Evolutionary conservation across 2,888 invertebrate species (phyloP).

Genomic region (Lasius platythorax): DNA sequence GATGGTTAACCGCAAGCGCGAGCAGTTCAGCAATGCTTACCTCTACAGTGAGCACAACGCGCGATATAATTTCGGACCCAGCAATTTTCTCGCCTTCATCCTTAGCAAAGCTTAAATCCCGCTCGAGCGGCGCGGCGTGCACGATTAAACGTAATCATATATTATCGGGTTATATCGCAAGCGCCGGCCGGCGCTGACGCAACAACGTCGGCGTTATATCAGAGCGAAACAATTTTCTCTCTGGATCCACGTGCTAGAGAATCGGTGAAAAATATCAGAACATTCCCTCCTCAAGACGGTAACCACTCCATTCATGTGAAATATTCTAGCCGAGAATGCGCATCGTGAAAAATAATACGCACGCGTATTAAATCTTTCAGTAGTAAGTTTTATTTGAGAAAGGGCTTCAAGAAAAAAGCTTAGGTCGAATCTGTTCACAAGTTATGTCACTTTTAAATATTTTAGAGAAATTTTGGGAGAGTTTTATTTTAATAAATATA

Average conservation of each 20-base stretch:
- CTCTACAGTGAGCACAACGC: constrained; percentile 12
- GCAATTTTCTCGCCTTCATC: constrained; percentile 53
- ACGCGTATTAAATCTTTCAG: background rate
- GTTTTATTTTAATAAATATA: background rate
- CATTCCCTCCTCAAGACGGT: constrained; percentile 14
- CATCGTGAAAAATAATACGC: constrained; percentile 4
- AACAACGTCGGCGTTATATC: constrained; percentile 41
- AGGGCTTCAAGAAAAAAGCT: background rate
- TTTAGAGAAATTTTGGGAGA: background rate
- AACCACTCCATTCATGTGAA: constrained; percentile 31
- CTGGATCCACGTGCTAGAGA: constrained; percentile 15
- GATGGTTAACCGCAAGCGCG: constrained; percentile 22
- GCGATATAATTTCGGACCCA: constrained; percentile 36
- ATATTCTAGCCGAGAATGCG: background rate
- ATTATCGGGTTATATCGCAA: constrained; percentile 51
- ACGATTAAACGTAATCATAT: constrained; percentile 54
- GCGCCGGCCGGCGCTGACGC: constrained; percentile 46
- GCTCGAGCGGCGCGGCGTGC: constrained; percentile 39
- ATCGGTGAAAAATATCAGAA: constrained; percentile 37
- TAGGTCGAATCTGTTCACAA: background rate
- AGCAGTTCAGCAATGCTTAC: constrained; percentile 17
- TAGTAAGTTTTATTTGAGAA: background rate
- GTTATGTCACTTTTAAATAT: background rate
- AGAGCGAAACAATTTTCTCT: constrained; percentile 47
- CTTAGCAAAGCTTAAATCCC: constrained; percentile 40